A percentile compares a stretch with the other conserved stretches of the same genome.
These are phyloP conservation scores for Pelosia muscerda DNA, from an alignment of 2,888 invertebrate species.

Conservation along the genomic window DNA sequence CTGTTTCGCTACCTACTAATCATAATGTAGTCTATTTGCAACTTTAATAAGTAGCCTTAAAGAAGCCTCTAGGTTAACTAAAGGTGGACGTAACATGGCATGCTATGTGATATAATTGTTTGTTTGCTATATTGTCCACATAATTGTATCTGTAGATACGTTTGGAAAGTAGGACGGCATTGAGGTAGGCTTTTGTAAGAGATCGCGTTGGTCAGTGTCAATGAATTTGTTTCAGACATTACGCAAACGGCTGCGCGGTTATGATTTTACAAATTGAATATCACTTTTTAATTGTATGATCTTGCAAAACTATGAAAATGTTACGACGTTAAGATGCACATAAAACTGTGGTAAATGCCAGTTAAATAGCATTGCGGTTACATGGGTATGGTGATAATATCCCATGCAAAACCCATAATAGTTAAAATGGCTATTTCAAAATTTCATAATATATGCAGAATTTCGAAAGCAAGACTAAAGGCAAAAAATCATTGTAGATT, in stretches of 20 bases:
- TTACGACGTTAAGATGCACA: conserved; percentile 24
- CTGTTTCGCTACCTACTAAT: conserved; percentile 29
- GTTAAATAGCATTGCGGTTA: neutral
- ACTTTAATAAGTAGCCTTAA: conserved; percentile 53
- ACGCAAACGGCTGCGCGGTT: conserved; percentile 58
- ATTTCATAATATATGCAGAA: neutral
- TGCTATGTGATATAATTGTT: conserved; percentile 70
- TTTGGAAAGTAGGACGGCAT: conserved; percentile 85
- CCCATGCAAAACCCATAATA: neutral
- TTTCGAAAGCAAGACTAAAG: neutral
- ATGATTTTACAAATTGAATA: conserved; percentile 49
- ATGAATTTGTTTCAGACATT: conserved; percentile 79
- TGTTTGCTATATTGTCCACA: conserved; percentile 72
- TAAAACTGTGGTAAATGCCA: conserved; percentile 14
- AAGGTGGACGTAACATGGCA: conserved; percentile 39
- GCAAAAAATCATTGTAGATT: too few species aligned
- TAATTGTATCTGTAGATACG: conserved; percentile 71
- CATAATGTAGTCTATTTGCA: conserved; percentile 46
- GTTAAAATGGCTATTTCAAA: neutral
- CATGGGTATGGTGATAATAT: neutral
- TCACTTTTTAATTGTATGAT: conserved; percentile 45
- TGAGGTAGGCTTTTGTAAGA: conserved; percentile 82
- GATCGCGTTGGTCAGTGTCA: conserved; percentile 81
- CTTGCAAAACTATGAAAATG: conserved; percentile 29
- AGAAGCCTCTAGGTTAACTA: conserved; percentile 28